Evolutionary conservation across 2,888 invertebrate species (phyloP).

Genomic region (Allygus modestus): DNA sequence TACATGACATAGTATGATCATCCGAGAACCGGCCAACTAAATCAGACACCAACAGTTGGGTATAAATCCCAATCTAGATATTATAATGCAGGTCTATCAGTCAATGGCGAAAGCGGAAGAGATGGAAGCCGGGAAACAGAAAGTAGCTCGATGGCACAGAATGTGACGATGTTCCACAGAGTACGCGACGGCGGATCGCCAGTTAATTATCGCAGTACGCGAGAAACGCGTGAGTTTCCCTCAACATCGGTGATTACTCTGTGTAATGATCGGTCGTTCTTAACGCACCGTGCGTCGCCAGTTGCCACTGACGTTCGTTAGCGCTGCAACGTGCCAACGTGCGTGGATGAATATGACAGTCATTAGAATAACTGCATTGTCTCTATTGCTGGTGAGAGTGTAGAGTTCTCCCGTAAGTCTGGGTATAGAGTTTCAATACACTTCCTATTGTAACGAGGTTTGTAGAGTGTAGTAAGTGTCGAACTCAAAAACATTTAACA

Average conservation of each 20-base stretch:
- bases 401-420: too few relatives aligned
- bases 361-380: too few relatives aligned
- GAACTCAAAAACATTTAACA: too few relatives aligned
- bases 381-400: too few relatives aligned
- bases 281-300: not conserved
- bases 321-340: not conserved
- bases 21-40: too few relatives aligned
- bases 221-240: slow-evolving; percentile 17
- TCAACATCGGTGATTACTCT: slow-evolving; percentile 5
- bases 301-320: slow-evolving; percentile 8
- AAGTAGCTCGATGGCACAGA: slow-evolving; percentile 42
- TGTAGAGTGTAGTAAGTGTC: too few relatives aligned
- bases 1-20: too few relatives aligned
- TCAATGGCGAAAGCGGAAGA: slow-evolving; percentile 17
- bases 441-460: too few relatives aligned
- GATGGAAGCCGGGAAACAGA: slow-evolving; percentile 4
- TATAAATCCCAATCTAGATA: not conserved
- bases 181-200: not conserved
- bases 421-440: too few relatives aligned
- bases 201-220: slow-evolving; percentile 5
- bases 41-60: too few relatives aligned
- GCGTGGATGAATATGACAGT: not conserved
- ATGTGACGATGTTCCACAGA: slow-evolving; percentile 13
- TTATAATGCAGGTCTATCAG: not conserved
- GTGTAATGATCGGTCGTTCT: not conserved